Evolutionary conservation across 92 coral and sea anemone genomes (phyloP), one percentile per base, ranked within the genome.

Genomic region (Blastomussa wellsi): DNA sequence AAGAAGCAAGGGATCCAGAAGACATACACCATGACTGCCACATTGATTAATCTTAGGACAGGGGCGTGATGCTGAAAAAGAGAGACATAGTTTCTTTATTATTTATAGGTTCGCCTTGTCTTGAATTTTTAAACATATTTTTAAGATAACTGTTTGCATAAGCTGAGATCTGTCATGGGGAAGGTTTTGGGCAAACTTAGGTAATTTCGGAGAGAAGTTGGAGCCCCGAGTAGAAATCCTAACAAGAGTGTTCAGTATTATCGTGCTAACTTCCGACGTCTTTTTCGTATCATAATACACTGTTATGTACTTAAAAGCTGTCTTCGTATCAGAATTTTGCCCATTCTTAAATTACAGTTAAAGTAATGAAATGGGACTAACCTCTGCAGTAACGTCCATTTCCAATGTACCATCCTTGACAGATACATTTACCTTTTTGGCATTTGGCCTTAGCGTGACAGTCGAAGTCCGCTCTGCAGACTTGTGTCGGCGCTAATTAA

Each of bases 371-470:
- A 41, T 44, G 1, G 11, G 49, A 51, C 57, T 57, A 26, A 80
- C 84, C 75, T 80, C 84, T 80, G 33, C 84, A 80, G 33, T 28
- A 67, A 26, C 47, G 35, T 31, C 84, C 84, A 67, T 80, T 80
- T 5, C 84, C 84, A 48, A 72, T 44, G 24, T 59, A 65, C 39
- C 68, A 65, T 15, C 84, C 84, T 19, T 80, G 84, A 19, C 84
- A 80, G 12, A 80, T 37, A n/a, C 84, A 80, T 69, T 67, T 80
- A 13, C 76, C 66, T 4, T 67, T 47, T 2, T 13, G 10, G 57
- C 84, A 80, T 80, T 80, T 80, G 13, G 84, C 84, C 22, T 72
- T 74, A 31, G 76, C 64, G 24, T 80, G 48, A 48, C 84, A 80
- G 22, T 80, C 76, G 2, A 29, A 41, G 52, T 80, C 76, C 3